Conservation (phyloP, 2,113 vertebrate species). For the Anolis carolinensis region DNA sequence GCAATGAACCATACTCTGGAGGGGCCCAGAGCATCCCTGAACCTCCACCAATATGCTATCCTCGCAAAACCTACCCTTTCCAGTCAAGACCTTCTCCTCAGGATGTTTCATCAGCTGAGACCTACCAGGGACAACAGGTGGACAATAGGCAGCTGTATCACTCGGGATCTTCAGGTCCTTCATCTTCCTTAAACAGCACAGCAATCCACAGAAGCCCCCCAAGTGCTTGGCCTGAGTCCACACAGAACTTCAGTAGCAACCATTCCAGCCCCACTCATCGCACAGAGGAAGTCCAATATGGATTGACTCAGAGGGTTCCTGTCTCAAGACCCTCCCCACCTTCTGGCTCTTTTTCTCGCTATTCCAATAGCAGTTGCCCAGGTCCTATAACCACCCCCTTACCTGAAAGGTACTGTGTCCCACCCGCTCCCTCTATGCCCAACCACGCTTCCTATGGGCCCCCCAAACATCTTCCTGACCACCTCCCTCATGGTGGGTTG, state of each 20-base stretch:
- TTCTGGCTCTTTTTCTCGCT: constrained; percentile 78
- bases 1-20: constrained; percentile 89
- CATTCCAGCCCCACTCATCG: constrained; percentile 80
- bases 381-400: constrained; percentile 23
- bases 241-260: constrained; percentile 70
- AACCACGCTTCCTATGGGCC: constrained; percentile 77
- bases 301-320: constrained; percentile 76
- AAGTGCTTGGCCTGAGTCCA: constrained; percentile 53
- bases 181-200: constrained; percentile 75
- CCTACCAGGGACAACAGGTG: constrained; percentile 40
- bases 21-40: constrained; percentile 91
- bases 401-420: constrained; percentile 60
- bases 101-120: constrained; percentile 66
- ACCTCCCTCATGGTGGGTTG: constrained; percentile 59
- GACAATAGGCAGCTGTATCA: constrained; percentile 78
- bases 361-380: constrained; percentile 71
- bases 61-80: constrained; percentile 79
- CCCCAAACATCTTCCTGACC: constrained; percentile 72
- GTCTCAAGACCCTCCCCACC: constrained; percentile 74
- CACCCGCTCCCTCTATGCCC: constrained; percentile 54
- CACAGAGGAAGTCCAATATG: constrained; percentile 79
- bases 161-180: constrained; percentile 63
- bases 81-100: constrained; percentile 61
- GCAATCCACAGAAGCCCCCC: constrained; percentile 62
- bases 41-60: constrained; percentile 90